Percentiles rank a stretch among this genome's conserved stretches.
Conservation (phyloP, 2,888 invertebrate genomes). For the Drosophila testacea region DNA sequence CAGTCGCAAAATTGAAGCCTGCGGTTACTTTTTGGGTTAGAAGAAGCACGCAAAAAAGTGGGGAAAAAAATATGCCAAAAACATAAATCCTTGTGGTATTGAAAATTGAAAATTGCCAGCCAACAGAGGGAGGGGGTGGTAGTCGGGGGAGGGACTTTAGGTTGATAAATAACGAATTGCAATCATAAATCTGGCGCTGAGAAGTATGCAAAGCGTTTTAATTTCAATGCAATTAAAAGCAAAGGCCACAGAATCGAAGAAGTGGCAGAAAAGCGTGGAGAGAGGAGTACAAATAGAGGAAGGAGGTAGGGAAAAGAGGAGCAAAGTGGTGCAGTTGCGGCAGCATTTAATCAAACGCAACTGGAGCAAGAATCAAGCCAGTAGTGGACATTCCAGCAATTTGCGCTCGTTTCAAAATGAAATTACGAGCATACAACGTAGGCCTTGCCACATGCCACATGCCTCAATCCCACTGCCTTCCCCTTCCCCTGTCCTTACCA, state of each 20-base stretch:
- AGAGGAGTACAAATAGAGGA: neutral
- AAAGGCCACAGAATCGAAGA: slow-evolving; percentile 27
- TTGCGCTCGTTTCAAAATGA: slow-evolving; percentile 59
- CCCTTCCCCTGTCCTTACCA: neutral
- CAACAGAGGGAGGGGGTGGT: neutral
- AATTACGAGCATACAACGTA: slow-evolving; percentile 52
- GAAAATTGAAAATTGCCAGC: slow-evolving; percentile 61
- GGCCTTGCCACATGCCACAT: slow-evolving; percentile 30
- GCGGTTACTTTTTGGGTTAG: slow-evolving; percentile 24
- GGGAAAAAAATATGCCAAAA: slow-evolving; percentile 16
- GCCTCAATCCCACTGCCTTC: slow-evolving; percentile 15
- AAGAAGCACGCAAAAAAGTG: neutral
- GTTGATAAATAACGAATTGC: slow-evolving; percentile 74
- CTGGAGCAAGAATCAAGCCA: slow-evolving; percentile 41
- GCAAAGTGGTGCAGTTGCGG: slow-evolving; percentile 20
- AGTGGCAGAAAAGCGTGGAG: slow-evolving; percentile 7
- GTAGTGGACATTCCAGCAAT: slow-evolving; percentile 41
- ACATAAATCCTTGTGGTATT: slow-evolving; percentile 66
- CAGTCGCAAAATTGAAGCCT: slow-evolving; percentile 27
- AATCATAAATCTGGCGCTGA: slow-evolving; percentile 69
- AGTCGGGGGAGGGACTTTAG: neutral
- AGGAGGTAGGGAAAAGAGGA: neutral
- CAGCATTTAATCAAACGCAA: slow-evolving; percentile 73
- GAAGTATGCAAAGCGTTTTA: slow-evolving; percentile 65
- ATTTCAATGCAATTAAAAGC: slow-evolving; percentile 72